phyloP scores from a whole-genome alignment of 2,888 invertebrate species.

The Apodemia zela region DNA sequence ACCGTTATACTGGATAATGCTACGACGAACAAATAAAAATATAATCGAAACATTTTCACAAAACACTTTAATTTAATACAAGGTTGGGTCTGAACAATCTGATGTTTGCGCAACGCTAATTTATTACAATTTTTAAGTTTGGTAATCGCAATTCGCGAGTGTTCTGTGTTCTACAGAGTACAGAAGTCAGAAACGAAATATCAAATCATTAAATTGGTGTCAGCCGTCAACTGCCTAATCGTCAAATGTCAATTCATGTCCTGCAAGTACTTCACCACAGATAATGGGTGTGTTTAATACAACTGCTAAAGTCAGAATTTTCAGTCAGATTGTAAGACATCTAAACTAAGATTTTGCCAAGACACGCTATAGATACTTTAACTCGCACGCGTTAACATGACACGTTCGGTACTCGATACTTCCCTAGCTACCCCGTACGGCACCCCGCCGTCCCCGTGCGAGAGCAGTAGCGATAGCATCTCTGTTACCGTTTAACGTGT shows the following conservation, averaged over 20 bases:
- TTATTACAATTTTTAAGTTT: conserved; percentile 1
- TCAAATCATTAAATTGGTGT: conserved; percentile 2
- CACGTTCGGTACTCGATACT: no score
- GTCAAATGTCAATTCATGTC: neutral
- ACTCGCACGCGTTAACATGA: no score
- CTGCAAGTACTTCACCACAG: no score
- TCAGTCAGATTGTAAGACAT: no score
- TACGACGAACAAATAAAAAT: conserved; percentile 52
- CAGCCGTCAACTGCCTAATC: neutral
- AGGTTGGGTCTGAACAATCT: neutral
- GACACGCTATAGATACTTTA: no score
- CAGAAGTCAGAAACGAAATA: conserved; percentile 11
- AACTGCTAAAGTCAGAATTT: no score
- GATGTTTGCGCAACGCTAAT: conserved; percentile 7
- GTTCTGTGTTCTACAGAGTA: conserved; percentile 11
- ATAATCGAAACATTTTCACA: conserved; percentile 53
- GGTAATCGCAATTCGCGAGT: conserved; percentile 6
- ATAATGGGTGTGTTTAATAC: no score
- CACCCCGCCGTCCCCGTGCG: no score
- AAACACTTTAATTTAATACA: conserved; percentile 7
- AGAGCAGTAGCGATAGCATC: no score
- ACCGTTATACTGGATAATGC: conserved; percentile 53
- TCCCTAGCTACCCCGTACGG: no score
- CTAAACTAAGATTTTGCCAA: no score
- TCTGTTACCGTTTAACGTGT: no score